Base-by-base conservation (phyloP, 2,113 vertebrate genomes). In the Acanthochromis polyacanthus region DNA sequence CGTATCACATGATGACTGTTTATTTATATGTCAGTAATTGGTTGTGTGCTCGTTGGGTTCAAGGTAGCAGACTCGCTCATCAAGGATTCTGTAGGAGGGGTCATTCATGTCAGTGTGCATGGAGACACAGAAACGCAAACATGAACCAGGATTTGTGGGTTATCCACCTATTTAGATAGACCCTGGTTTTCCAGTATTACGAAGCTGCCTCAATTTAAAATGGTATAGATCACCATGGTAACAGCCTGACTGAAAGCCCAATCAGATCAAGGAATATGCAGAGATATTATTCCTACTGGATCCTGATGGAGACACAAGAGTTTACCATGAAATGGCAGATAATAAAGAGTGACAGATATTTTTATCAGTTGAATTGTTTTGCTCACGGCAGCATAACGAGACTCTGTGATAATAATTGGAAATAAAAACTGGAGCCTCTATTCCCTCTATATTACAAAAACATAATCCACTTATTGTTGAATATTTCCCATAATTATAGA, bases 21-120 rank as follows among this genome's bases (percentile, higher is more conserved):
- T 91, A 91, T 91, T 88, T 90, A 87, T 92, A 88, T 79, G 81
- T 71, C 70, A 65, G 78, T 80, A 88, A 80, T 80, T 82, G 65
- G 30, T 78, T 85, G 65, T 78, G 70, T 62, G 43, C 72, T 78
- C 38, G 69, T 62, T 73, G 51, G 46, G 73, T 81, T 89, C 82
- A 88, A 82, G 72, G 80, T 70, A 72, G 69, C 58, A 50, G 73
- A 45, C 60, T 10, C 59, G 65, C 45, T 84, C 66, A 71, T 86
- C 60, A 80, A 83, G 60, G 59, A 85, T 71, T 46, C 63, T 46
- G 32, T 81, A 14, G 12, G 62, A 61, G 46, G 67, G n/a, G 32
- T 66, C 28, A 14, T 80, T 68, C 53, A 56, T 57, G 58, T 45
- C 43, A 45, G 40, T 66, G 28, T 53, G 30, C 46, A 66, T 40